Base-by-base conservation (phyloP, 1,140 invertebrate genomes). In the Philaenus spumarius region DNA sequence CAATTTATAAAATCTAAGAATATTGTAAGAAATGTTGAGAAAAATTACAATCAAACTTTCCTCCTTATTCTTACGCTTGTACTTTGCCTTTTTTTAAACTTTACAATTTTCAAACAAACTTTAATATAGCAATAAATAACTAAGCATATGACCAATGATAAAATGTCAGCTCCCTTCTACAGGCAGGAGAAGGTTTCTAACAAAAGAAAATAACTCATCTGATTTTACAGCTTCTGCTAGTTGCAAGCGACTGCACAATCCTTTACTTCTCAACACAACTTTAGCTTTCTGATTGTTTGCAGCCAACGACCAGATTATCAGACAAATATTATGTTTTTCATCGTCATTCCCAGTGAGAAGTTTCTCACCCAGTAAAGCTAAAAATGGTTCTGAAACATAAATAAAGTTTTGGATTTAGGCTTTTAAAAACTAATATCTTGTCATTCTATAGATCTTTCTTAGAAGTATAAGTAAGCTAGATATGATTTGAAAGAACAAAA, bases 121-220 rank as follows among this genome's bases (percentile, higher is more conserved):
- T n/a, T n/a, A n/a, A n/a, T n/a, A n/a, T n/a, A n/a, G n/a, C n/a
- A 30, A 30, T 30, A 30, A 30, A 30, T 30, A 30, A 30, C 9
- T 4, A 9, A 30, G 26, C 26, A 3, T 4, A 30, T 4, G 3
- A 30, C 26, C 26, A 30, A 9, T 4, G 26, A 30, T n/a, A n/a
- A n/a, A 30, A 30, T 30, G 26, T 7, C 84, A 83, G 60, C 77
- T 78, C 9, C 80, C 81, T 37, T 83, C 84, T 71, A 71, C 20
- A 12, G 14, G 47, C 15, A 26, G 23, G 2, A 53, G 50, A 14
- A 53, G 30, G 12, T 53, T 35, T 39, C 9, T 14, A 11, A 53
- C 50, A 11, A 39, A 11, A 20, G 30, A 2, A 35, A 53, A 53
- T 1, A 53, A 11, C 7, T 37, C 40, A 35, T 55, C 43, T 4